A percentile compares a stretch with the other conserved stretches of the same genome.
Conservation (phyloP, 92 coral and sea anemone genomes). For the Epizoanthus ramosus region DNA sequence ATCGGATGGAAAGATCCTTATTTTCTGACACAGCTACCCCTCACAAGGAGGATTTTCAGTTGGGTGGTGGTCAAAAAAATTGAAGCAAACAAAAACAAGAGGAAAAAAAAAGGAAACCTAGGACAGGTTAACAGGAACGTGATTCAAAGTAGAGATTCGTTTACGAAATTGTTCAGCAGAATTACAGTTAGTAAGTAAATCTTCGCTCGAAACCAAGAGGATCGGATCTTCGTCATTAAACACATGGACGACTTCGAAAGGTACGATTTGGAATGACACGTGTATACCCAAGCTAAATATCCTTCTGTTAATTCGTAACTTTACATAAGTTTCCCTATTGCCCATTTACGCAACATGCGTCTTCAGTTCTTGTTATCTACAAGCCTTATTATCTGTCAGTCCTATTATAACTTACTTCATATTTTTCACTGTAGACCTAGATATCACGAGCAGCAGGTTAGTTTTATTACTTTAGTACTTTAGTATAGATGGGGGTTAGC, state of each 20-base stretch:
- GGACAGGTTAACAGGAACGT: too few species aligned
- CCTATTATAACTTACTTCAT: constrained; percentile 9
- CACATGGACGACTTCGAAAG: constrained; percentile 29
- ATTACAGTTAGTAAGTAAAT: too few species aligned
- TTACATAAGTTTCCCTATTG: too few species aligned
- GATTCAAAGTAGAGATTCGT: too few species aligned
- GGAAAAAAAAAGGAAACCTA: too few species aligned
- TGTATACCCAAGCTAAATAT: constrained; percentile 28
- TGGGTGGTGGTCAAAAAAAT: too few species aligned
- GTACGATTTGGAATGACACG: constrained; percentile 26
- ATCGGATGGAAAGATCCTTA: constrained; percentile 11
- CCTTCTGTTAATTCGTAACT: too few species aligned
- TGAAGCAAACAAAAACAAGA: too few species aligned
- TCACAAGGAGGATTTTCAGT: too few species aligned
- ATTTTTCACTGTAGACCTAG: constrained; percentile 11
- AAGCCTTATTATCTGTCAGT: constrained; percentile 11
- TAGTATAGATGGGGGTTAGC: constrained; percentile 47
- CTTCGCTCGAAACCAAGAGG: constrained; percentile 23
- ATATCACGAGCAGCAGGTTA: neutral
- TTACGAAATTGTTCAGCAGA: too few species aligned
- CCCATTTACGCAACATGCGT: constrained; percentile 18
- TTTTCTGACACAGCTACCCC: too few species aligned
- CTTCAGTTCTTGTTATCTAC: constrained; percentile 12
- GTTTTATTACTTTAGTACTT: constrained; percentile 8
- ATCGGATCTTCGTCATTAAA: constrained; percentile 23